A percentile compares a stretch with the other conserved stretches of the same genome.
Evolutionary conservation across 2,888 invertebrate species (phyloP).

Genomic region (Agapostemon virescens): DNA sequence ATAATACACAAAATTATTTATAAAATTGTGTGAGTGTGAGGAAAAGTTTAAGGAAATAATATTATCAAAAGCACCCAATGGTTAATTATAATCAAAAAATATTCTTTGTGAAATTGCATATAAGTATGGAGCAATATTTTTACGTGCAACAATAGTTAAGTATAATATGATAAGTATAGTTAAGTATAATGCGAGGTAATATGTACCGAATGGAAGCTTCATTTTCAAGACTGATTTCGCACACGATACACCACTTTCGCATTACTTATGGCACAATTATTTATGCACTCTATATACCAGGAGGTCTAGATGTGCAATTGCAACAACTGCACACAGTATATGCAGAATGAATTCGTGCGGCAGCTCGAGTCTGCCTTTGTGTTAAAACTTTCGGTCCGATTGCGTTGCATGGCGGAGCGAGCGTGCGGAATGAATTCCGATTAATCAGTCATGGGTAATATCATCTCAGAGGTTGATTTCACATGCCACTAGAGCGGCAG

Average conservation of each 20-base stretch:
- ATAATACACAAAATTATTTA: too few relatives aligned
- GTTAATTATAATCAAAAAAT: too few relatives aligned
- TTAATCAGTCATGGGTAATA: slow-evolving; percentile 54
- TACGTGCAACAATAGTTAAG: too few relatives aligned
- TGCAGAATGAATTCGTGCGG: slow-evolving; percentile 31
- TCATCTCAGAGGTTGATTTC: slow-evolving; percentile 33
- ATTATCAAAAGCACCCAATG: too few relatives aligned
- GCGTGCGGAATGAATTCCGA: slow-evolving; percentile 35
- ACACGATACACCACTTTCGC: not conserved
- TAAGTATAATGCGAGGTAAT: too few relatives aligned
- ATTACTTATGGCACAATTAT: not conserved
- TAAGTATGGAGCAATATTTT: too few relatives aligned
- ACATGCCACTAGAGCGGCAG: not conserved
- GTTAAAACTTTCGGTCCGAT: slow-evolving; percentile 30
- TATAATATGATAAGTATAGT: too few relatives aligned
- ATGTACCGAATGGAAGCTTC: too few relatives aligned
- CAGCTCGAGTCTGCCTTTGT: slow-evolving; percentile 7
- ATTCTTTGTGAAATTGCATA: too few relatives aligned
- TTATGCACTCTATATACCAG: not conserved
- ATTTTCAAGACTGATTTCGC: too few relatives aligned
- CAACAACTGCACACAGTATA: not conserved
- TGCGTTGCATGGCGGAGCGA: slow-evolving; percentile 25
- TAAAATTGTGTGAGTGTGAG: too few relatives aligned
- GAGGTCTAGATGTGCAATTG: not conserved
- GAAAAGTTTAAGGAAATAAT: too few relatives aligned